phyloP scores from a whole-genome alignment of 2,797 vertebrate genomes.

The Tympanoctomys barrerae region DNA sequence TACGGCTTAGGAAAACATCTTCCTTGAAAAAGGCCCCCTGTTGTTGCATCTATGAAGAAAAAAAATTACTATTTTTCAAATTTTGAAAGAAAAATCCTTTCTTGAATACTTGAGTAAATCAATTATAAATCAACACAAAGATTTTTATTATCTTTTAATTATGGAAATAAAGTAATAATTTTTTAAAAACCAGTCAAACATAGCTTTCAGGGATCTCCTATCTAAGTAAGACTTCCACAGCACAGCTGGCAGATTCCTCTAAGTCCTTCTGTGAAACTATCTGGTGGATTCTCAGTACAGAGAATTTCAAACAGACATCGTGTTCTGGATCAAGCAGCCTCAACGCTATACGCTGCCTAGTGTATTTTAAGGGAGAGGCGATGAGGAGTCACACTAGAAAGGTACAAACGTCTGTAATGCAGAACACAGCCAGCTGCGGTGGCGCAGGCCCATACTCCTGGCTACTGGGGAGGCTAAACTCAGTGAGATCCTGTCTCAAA shows the following conservation, averaged over 20 bases:
- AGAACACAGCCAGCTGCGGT: not conserved
- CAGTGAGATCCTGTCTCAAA: not conserved
- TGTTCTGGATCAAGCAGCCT: not conserved
- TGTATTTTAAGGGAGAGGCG: conserved; percentile 18
- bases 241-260: not conserved
- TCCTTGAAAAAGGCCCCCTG: conserved; percentile 30
- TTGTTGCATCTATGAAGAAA: not conserved
- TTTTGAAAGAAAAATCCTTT: not conserved
- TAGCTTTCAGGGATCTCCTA: not conserved
- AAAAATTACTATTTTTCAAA: not conserved
- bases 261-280: not conserved
- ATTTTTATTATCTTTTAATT: conserved; percentile 29
- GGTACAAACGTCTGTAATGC: conserved; percentile 6
- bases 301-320: not conserved
- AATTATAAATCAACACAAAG: conserved; percentile 20
- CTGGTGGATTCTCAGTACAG: not conserved
- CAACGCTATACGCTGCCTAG: not conserved
- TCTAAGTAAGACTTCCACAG: not conserved
- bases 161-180: not conserved
- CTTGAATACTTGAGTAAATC: conserved; percentile 5
- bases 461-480: not conserved
- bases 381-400: not conserved
- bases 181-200: not conserved
- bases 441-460: not conserved
- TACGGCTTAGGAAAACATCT: not conserved